Evolutionary conservation across 2,113 vertebrate genomes (phyloP), one percentile per base, ranked within the genome.

Genomic region (Dipodomys merriami): DNA sequence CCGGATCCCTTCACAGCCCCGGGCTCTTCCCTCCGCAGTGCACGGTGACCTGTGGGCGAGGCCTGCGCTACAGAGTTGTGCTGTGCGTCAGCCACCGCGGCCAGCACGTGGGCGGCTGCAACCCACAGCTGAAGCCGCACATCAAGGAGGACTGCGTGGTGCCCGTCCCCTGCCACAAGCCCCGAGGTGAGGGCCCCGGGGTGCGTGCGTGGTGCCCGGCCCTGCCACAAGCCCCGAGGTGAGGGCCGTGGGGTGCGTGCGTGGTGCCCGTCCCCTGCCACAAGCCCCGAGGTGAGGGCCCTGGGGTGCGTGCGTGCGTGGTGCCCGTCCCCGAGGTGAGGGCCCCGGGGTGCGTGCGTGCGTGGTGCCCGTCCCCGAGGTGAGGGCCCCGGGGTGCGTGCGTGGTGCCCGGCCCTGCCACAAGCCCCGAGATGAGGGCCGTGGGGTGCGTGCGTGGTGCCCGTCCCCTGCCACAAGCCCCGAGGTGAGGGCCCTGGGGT

Each of bases 101-200:
- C 30, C 98, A 99, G 96, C 99, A 99, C 4, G 98, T 99, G 0
- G 99, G 99, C 1, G 99, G 99, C 95, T 99, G 99, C 87, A 98
- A 98, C 4, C 95, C 98, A 0, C 98, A 98, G 3, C 97, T 98
- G 71, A 99, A 99, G 90, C 98, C 99, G 2, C 99, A 99, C 92
- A 98, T 99, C 69, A 99, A 99, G 90, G 99, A 99, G 95, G 99
- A 99, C 79, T 99, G 99, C 88, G 95, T 99, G 72, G 98, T 99
- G 77, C 98, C 99, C 11, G 65, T 98, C 6, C 98, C 99, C 0
- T 99, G 99, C 76, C 98, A 99, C 96, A 99, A 99, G 95, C 98
- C 99, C 30, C 98, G 97, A 98, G 99, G 99, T 39, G 39, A 39
- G 39, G 35, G 35, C 35, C 35, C 35, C 35, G 35, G 35, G 35